phyloP scores from a whole-genome alignment of 2,888 invertebrate genomes.

The Dryococelus australis region DNA sequence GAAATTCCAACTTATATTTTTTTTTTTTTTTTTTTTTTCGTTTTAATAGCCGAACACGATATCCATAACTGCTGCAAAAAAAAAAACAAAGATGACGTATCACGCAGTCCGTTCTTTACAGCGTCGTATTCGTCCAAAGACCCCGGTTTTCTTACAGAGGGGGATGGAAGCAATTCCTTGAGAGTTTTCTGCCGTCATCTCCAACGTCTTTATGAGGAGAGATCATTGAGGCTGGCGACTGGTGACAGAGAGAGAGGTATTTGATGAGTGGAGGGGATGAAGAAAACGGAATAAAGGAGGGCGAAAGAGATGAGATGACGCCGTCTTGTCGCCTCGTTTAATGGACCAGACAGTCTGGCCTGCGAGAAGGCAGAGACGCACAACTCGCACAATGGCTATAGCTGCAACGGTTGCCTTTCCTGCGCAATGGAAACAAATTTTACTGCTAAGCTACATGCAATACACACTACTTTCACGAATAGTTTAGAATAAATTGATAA shows the following conservation, averaged over 20 bases:
- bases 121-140: neutral
- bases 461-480: no score
- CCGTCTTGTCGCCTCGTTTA: neutral
- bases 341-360: neutral
- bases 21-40: no score
- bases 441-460: no score
- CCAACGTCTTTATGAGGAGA: neutral
- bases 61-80: no score
- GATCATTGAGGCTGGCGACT: neutral
- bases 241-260: constrained; percentile 3
- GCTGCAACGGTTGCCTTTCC: no score
- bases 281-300: neutral
- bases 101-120: no score
- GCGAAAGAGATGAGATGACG: neutral
- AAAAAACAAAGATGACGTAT: no score
- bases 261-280: neutral
- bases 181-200: neutral
- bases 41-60: no score
- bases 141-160: neutral
- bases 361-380: neutral
- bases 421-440: no score
- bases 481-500: no score
- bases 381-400: no score
- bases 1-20: no score
- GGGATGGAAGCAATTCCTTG: neutral